phyloP scores from a whole-genome alignment of 2,113 vertebrate genomes.

The Psilopogon haemacephalus region DNA sequence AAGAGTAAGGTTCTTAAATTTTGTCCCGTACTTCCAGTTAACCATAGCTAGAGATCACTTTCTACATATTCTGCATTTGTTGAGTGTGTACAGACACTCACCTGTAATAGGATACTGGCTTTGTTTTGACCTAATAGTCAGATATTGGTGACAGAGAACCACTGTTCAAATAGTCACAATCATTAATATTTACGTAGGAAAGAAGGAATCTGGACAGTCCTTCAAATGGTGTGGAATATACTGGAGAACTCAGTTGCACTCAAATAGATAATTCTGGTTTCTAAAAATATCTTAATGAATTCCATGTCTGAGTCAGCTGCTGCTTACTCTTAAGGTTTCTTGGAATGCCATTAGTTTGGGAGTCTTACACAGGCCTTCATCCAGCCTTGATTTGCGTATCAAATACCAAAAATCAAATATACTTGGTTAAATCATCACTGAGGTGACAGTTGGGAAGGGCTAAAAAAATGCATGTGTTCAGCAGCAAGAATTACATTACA shows the following conservation, averaged over 20 bases:
- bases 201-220: not conserved
- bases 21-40: constrained; percentile 33
- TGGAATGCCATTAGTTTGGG: not conserved
- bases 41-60: not conserved
- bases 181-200: not conserved
- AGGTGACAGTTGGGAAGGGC: not conserved
- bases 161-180: not conserved
- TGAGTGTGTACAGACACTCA: not conserved
- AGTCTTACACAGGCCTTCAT: not conserved
- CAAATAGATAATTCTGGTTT: constrained; percentile 2
- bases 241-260: not conserved
- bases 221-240: not conserved
- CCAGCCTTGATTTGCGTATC: not conserved
- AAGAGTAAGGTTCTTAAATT: constrained; percentile 84
- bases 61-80: not conserved
- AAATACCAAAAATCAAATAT: not conserved
- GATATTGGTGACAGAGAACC: not conserved
- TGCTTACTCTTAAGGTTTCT: not conserved
- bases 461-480: not conserved
- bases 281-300: not conserved
- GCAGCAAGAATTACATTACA: not conserved
- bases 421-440: not conserved
- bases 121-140: not conserved
- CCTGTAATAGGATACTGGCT: not conserved
- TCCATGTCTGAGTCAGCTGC: not conserved